Evolutionary conservation across 2,797 vertebrate species (phyloP).

Genomic region (Sebastes glaucus): DNA sequence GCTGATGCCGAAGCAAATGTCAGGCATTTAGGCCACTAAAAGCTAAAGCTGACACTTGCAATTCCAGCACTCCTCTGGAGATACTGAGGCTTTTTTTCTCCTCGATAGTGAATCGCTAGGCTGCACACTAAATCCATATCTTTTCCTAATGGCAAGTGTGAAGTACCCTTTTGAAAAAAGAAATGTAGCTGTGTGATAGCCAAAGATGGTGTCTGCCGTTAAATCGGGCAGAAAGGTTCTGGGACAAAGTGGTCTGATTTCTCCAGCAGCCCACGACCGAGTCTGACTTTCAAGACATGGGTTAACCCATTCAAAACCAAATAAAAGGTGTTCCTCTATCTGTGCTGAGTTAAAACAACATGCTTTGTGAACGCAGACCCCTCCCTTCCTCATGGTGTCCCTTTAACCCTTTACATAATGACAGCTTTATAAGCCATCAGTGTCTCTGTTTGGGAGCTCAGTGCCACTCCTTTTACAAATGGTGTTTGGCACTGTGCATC

Average conservation of each 20-base stretch:
- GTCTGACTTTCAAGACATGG: constrained; percentile 16
- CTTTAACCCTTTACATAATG: constrained; percentile 38
- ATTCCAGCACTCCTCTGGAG: constrained; percentile 25
- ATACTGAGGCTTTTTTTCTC: background rate
- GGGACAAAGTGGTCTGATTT: constrained; percentile 5
- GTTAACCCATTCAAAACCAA: constrained; percentile 3
- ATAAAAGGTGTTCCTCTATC: constrained; percentile 17
- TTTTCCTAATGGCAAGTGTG: constrained; percentile 35
- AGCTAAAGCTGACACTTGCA: constrained; percentile 37
- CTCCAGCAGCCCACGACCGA: background rate
- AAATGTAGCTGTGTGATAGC: constrained; percentile 19
- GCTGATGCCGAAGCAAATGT: constrained; percentile 34
- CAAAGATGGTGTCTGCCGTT: constrained; percentile 12
- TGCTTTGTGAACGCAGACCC: constrained; percentile 8
- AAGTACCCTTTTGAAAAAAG: constrained; percentile 38
- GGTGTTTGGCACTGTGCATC: constrained; percentile 2
- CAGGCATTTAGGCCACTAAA: constrained; percentile 19
- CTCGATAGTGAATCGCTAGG: background rate
- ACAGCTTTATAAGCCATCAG: constrained; percentile 39
- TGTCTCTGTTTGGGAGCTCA: constrained; percentile 19
- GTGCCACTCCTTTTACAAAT: constrained; percentile 29
- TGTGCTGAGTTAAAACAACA: constrained; percentile 31
- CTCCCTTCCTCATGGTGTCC: background rate
- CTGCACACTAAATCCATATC: constrained; percentile 43
- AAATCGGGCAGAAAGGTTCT: background rate